phyloP scores from a whole-genome alignment of 2,113 vertebrate species.

The Lucifuga dentata region DNA sequence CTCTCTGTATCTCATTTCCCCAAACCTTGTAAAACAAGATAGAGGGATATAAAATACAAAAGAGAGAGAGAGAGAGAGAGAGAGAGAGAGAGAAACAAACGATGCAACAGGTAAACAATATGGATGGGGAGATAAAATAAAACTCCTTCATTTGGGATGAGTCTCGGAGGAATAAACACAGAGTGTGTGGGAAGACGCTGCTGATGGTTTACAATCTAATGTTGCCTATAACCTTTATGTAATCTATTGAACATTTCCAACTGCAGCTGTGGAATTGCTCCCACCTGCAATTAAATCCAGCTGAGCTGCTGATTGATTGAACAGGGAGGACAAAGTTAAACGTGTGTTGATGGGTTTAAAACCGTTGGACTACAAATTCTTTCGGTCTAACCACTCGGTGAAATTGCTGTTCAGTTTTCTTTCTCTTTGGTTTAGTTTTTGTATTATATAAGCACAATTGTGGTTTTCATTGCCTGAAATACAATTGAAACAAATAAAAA shows the following conservation, averaged over 20 bases:
- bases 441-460: not conserved
- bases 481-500: slow-evolving; percentile 10
- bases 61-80: slow-evolving; percentile 24
- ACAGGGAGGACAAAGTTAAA: slow-evolving; percentile 12
- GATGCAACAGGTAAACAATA: slow-evolving; percentile 64
- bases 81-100: slow-evolving; percentile 43
- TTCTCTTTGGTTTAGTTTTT: not conserved
- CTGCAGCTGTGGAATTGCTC: slow-evolving; percentile 41
- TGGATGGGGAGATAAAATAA: slow-evolving; percentile 70
- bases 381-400: too few species aligned
- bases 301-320: slow-evolving; percentile 19
- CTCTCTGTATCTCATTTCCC: slow-evolving; percentile 69
- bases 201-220: slow-evolving; percentile 37
- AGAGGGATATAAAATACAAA: slow-evolving; percentile 67
- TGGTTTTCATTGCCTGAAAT: not conserved
- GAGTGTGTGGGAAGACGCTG: slow-evolving; percentile 45
- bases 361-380: slow-evolving; percentile 2
- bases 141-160: slow-evolving; percentile 62
- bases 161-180: slow-evolving; percentile 57
- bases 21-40: slow-evolving; percentile 72
- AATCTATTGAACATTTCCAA: slow-evolving; percentile 57
- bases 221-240: slow-evolving; percentile 34
- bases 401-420: not conserved
- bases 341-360: slow-evolving; percentile 9
- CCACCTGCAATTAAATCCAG: slow-evolving; percentile 34